Evolutionary conservation across 2,113 vertebrate genomes (phyloP).

Genomic region (Xiphorhynchus elegans): DNA sequence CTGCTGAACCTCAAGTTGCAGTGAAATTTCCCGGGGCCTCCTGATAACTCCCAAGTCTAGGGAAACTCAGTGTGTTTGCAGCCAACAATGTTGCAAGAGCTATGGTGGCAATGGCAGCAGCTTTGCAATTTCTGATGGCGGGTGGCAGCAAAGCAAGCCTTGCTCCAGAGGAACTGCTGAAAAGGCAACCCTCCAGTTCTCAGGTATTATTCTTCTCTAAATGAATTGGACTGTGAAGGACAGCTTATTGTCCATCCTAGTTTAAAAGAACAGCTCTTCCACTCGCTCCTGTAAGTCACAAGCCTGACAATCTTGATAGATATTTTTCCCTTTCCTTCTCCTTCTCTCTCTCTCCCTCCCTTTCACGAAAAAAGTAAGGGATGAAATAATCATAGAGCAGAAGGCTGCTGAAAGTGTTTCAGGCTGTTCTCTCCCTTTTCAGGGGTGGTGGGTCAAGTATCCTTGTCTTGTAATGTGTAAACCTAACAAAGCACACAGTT

Average conservation of each 20-base stretch:
- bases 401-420: not conserved
- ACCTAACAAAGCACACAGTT: not conserved
- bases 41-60: not conserved
- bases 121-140: not conserved
- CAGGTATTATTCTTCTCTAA: not conserved
- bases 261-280: not conserved
- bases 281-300: not conserved
- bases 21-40: constrained; percentile 15
- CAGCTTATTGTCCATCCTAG: not conserved
- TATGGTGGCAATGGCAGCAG: not conserved
- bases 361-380: not conserved
- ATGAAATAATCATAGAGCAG: not conserved
- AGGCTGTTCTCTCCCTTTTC: not conserved
- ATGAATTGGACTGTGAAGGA: not conserved
- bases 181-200: not conserved
- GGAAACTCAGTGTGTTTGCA: not conserved
- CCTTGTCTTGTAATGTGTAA: not conserved
- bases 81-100: not conserved
- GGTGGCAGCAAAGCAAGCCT: not conserved
- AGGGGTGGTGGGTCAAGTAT: not conserved
- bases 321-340: not conserved
- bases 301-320: not conserved
- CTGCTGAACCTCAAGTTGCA: not conserved
- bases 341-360: not conserved
- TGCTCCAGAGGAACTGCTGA: not conserved